Base-by-base conservation (phyloP, 2,888 invertebrate species). In the Clitarchus hookeri region DNA sequence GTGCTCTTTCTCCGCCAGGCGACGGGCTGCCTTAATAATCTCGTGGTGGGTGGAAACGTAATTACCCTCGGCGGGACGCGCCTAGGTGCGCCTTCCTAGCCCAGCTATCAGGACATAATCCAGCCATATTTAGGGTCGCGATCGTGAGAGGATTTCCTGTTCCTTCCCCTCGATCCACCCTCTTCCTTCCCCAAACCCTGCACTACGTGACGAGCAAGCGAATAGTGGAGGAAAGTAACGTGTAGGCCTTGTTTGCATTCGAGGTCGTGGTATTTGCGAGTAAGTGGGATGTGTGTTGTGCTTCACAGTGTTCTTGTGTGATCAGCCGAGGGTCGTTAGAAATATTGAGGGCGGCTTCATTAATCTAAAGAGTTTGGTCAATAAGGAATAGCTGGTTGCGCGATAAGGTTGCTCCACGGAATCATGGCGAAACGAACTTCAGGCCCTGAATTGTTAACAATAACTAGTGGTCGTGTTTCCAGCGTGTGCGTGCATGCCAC, bases 91-190 rank as follows among this genome's bases (percentile, higher is more conserved):
- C 23, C 65, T 19, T 65, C 65, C 65, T 19, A 1, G n/a, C 65
- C 1, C n/a, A n/a, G 23, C 65, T 65, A 65, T 65, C 65, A 65
- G 65, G 65, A 65, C 65, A 65, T 65, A 65, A 65, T 65, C 65
- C 65, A 65, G 65, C 65, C 65, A 65, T 65, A 65, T 65, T 65
- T 65, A 65, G 65, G 16, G 65, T 65, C 65, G 65, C 65, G 65
- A 65, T 65, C 65, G 65, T 65, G 65, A 65, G 65, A 16, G 65
- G 65, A 65, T 65, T 65, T 65, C n/a, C 65, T 65, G 65, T 65
- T n/a, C 65, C n/a, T 65, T 23, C 65, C n/a, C 48, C 48, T 16
- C 48, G 8, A 16, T 19, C n/a, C 65, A 16, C 65, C 65, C 8
- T 65, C 4, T 8, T n/a, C 8, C 3, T n/a, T 65, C 6, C 65